phyloP scores from a whole-genome alignment of 2,797 vertebrate genomes.

The Takifugu ocellatus region DNA sequence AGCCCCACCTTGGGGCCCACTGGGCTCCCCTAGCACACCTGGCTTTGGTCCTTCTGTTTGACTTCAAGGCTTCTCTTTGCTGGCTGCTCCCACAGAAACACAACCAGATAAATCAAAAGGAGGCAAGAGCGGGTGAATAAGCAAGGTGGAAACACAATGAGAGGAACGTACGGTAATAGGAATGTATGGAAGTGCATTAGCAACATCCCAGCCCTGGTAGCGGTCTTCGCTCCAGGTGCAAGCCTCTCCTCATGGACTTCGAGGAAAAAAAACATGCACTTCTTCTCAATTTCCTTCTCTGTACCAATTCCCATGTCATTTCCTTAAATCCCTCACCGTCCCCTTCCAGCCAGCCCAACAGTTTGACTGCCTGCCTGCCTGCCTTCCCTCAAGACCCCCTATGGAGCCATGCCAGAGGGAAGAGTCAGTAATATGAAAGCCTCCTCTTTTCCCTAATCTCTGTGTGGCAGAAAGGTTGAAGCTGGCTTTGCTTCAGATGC shows the following conservation, averaged over 20 bases:
- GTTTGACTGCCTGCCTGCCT: constrained; percentile 1
- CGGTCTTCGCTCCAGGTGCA: constrained; percentile 4
- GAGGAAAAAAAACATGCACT: constrained; percentile 31
- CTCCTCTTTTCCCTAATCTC: constrained; percentile 58
- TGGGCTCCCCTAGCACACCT: constrained; percentile 55
- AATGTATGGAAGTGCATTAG: not conserved
- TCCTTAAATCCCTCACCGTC: constrained; percentile 29
- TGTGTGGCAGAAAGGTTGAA: constrained; percentile 46
- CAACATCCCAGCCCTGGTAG: too few relatives aligned
- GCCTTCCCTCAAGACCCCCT: constrained; percentile 23
- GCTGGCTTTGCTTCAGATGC: constrained; percentile 55
- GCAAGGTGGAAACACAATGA: constrained; percentile 15
- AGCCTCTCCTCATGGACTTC: constrained; percentile 17
- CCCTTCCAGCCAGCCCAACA: constrained; percentile 14
- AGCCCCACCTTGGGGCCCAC: constrained; percentile 61
- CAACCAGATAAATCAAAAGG: constrained; percentile 51
- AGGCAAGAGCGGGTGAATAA: constrained; percentile 22
- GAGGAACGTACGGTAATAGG: constrained; percentile 23
- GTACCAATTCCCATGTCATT: constrained; percentile 30
- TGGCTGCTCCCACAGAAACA: constrained; percentile 58
- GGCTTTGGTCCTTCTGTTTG: constrained; percentile 46
- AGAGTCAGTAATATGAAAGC: constrained; percentile 54
- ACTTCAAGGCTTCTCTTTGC: constrained; percentile 58
- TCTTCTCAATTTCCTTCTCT: constrained; percentile 34
- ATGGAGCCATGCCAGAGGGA: constrained; percentile 37